These are phyloP conservation scores for Bombyx mandarina DNA, from an alignment of 1,140 invertebrate genomes.

Conservation along the genomic window DNA sequence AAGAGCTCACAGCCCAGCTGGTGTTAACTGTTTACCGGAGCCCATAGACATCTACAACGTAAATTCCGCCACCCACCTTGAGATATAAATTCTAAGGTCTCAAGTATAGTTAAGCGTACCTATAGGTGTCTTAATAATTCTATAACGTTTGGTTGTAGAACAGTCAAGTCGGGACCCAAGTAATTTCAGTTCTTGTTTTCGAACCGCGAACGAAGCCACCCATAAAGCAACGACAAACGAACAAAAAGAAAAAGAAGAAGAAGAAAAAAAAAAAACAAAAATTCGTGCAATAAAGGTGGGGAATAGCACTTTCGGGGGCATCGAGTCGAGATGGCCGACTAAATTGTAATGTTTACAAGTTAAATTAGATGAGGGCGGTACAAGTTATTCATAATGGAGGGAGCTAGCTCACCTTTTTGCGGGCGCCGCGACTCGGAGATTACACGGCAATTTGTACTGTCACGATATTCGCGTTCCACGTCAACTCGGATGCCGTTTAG, in stretches of 20 bases:
- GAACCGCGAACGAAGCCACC: slow-evolving; percentile 22
- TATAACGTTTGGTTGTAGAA: too few species aligned
- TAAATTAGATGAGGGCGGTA: slow-evolving; percentile 42
- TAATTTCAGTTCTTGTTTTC: neutral
- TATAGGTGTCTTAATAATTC: too few species aligned
- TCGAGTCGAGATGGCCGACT: slow-evolving; percentile 39
- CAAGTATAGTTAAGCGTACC: too few species aligned
- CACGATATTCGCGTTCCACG: slow-evolving; percentile 8
- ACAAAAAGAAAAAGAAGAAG: slow-evolving; percentile 16
- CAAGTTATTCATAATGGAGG: slow-evolving; percentile 42
- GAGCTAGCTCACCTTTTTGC: slow-evolving; percentile 34
- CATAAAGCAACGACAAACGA: slow-evolving; percentile 35
- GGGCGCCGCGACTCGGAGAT: slow-evolving; percentile 21
- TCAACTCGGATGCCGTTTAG: slow-evolving; percentile 1
- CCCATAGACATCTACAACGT: too few species aligned
- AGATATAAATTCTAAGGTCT: too few species aligned
- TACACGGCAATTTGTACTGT: slow-evolving; percentile 33
- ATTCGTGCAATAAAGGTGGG: slow-evolving; percentile 32
- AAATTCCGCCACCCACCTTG: too few species aligned
- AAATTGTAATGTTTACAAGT: slow-evolving; percentile 55
- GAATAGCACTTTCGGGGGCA: slow-evolving; percentile 39
- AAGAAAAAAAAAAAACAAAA: slow-evolving; percentile 28
- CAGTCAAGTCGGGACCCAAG: too few species aligned
- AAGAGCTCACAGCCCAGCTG: too few species aligned
- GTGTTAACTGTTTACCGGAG: too few species aligned